Evolutionary conservation across 2,888 invertebrate genomes (phyloP), one percentile per base, ranked within the genome.

Genomic region (Apamea crenata): DNA sequence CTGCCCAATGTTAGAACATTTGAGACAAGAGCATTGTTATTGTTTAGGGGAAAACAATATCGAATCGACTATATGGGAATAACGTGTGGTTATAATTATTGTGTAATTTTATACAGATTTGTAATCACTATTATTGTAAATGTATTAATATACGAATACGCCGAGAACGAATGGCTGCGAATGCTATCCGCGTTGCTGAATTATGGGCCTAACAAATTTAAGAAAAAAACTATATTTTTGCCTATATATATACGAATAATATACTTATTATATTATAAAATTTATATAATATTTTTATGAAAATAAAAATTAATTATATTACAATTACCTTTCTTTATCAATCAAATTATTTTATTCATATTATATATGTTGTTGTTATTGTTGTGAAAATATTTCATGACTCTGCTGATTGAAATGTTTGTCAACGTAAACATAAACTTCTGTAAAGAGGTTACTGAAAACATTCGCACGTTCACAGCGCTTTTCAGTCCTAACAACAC

Each of bases 11-110:
- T 81, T 78, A 78, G 59, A 77, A 47, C 53, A 66, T 59, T 76
- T 84, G 66, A 75, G 72, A 67, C 70, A 87, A 18, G 4, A 59
- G 56, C 61, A 71, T 66, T 88, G 72, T 88, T 85, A 14, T 75
- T 73, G 44, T 81, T 73, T 77, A 75, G 16, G 59, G 73, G 14
- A 70, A 77, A 77, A 81, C 44, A 74, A 25, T 66, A 63, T 44
- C 1, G 10, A 59, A 59, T 59, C 1, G 10, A 53, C 3, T 59
- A 29, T 59, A 59, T 10, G 44, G 53, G n/a, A 84, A 67, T 73
- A 50, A 68, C 16, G 2, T 40, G 21, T 16, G 12, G 25, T 32
- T 61, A 50, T 56, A 29, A 29, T 32, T 2, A 36, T 56, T 14
- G 16, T 67, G n/a, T 68, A n/a, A 61, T 84, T 84, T 71, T 6